These are phyloP conservation scores for Stratiolaelaps scimitus DNA, from an alignment of 1,140 invertebrate species.

Conservation along the genomic window DNA sequence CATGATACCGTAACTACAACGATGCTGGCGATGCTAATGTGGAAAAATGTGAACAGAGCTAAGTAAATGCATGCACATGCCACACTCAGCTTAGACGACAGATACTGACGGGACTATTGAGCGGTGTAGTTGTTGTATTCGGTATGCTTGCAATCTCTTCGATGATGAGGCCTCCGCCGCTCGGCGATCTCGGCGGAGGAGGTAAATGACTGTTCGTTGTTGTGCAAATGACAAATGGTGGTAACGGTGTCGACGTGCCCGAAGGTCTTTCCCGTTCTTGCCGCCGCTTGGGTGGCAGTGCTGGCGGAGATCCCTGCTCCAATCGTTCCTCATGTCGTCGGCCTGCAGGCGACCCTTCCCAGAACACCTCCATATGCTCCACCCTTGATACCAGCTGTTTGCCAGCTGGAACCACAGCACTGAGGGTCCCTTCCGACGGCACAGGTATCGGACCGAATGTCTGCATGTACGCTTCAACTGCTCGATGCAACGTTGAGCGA, in stretches of 20 bases:
- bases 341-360: not conserved
- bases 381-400: conserved; percentile 31
- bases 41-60: too few relatives aligned
- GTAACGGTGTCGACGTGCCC: conserved; percentile 37
- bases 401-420: not conserved
- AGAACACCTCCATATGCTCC: conserved; percentile 11
- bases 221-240: conserved; percentile 31
- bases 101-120: conserved; percentile 19
- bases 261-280: conserved; percentile 38
- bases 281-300: conserved; percentile 59
- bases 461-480: conserved; percentile 92
- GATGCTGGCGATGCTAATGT: too few relatives aligned
- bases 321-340: not conserved
- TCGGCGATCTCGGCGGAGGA: conserved; percentile 36
- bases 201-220: conserved; percentile 29
- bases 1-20: too few relatives aligned
- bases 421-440: not conserved
- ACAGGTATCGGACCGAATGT: conserved; percentile 54
- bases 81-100: not conserved
- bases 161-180: conserved; percentile 32
- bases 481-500: conserved; percentile 41
- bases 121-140: not conserved
- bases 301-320: conserved; percentile 47
- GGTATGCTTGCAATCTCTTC: conserved; percentile 32
- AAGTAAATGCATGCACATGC: too few relatives aligned